These are phyloP conservation scores for Machimus rusticus DNA, from an alignment of 2,888 invertebrate genomes.

Conservation along the genomic window DNA sequence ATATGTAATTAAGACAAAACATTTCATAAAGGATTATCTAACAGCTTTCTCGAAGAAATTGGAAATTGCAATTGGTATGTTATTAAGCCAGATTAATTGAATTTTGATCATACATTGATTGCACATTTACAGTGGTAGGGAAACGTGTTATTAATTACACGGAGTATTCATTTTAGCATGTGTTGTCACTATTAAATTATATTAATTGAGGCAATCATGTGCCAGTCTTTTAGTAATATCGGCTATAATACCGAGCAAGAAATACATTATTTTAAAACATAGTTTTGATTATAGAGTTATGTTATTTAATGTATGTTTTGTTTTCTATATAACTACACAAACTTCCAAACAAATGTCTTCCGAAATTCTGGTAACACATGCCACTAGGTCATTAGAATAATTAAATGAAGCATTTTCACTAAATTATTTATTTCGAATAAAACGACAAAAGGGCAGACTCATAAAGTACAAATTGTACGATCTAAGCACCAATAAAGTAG, in stretches of 20 bases:
- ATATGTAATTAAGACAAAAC: not conserved
- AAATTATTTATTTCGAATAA: too few species aligned
- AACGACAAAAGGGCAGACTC: too few species aligned
- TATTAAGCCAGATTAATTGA: not conserved
- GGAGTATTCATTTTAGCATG: not conserved
- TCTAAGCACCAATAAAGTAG: too few species aligned
- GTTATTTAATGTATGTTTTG: too few species aligned
- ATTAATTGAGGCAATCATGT: not conserved
- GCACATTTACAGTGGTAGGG: not conserved
- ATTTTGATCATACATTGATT: not conserved
- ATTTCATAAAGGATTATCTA: not conserved
- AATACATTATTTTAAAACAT: not conserved
- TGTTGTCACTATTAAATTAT: not conserved
- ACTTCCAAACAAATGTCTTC: too few species aligned
- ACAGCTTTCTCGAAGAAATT: not conserved
- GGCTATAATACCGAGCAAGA: not conserved
- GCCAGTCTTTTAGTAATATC: not conserved
- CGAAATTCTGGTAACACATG: too few species aligned
- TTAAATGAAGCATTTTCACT: too few species aligned
- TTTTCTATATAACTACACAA: too few species aligned
- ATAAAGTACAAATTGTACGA: too few species aligned
- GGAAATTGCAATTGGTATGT: not conserved
- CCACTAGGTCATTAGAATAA: too few species aligned
- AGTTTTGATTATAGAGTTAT: not conserved
- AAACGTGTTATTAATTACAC: not conserved